Conservation (phyloP, 2,888 invertebrate species). For the Drosophila multiciliata region DNA sequence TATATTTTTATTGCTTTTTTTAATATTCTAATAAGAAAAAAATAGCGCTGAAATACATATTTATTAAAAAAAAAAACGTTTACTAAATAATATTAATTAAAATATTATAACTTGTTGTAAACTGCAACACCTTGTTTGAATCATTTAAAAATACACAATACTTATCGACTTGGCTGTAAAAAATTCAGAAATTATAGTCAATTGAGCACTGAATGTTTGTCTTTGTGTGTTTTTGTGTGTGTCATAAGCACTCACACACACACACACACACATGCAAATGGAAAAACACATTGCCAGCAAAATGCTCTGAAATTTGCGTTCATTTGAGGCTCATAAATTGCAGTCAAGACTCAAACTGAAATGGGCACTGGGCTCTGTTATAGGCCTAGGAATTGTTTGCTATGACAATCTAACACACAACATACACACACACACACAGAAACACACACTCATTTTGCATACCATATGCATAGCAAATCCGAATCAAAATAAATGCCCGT, state of each 20-base stretch:
- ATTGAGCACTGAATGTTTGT: slow-evolving; percentile 51
- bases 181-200: slow-evolving; percentile 60
- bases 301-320: slow-evolving; percentile 55
- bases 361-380: slow-evolving; percentile 11
- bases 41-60: background rate
- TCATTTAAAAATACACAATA: background rate
- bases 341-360: slow-evolving; percentile 45
- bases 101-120: background rate
- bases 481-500: slow-evolving; percentile 20
- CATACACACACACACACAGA: slow-evolving; percentile 2
- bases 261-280: slow-evolving; percentile 10
- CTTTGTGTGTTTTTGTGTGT: background rate
- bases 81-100: background rate
- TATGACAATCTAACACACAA: slow-evolving; percentile 4
- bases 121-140: background rate
- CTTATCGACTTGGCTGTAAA: slow-evolving; percentile 24
- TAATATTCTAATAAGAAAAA: background rate
- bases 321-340: slow-evolving; percentile 73
- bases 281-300: background rate
- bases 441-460: slow-evolving; percentile 37
- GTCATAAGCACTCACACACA: slow-evolving; percentile 25
- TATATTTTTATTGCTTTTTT: background rate
- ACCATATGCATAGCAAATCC: slow-evolving; percentile 42
- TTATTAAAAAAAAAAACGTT: background rate
- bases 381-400: slow-evolving; percentile 28